Evolutionary conservation across 2,113 vertebrate species (phyloP), one percentile per base, ranked within the genome.

Genomic region (Python bivittatus): DNA sequence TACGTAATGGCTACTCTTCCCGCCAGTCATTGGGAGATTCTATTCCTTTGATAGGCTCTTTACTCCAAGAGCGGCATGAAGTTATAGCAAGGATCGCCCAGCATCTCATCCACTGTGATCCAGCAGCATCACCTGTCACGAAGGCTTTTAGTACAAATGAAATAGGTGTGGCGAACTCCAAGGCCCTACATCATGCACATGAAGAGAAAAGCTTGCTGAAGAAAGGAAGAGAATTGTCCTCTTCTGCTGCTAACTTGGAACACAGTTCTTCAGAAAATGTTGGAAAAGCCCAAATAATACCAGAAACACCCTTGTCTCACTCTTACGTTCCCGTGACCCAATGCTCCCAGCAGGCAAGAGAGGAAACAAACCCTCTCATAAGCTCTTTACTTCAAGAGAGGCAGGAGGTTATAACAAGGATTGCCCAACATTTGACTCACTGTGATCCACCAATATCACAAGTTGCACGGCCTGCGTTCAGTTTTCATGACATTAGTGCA

Each of bases 81-180:
- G 99, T 99, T 91, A 99, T 99, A 5, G 99, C 99, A 87, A 98
- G 99, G 95, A 99, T 99, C 79, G 99, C 99, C 93, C 99, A 99
- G 96, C 98, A 99, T 95, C 97, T 99, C 95, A 99, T 99, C 96
- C 98, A 99, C 96, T 99, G 99, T 95, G 99, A 99, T 96, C 98
- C 98, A 79, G 98, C 98, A 1, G 97, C 98, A 86, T 98, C 99
- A 1, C 98, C 97, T 17, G 97, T 98, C 88, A 97, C 98, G 72
- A 97, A 96, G 90, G 97, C 98, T 0, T 99, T 98, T 91, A 95
- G 90, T 72, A 42, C 96, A 3, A 98, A 95, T 92, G 98, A 98
- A 61, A 95, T 96, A 48, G 92, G 92, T 92, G 91, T 97, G 0
- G 25, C 96, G 58, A 90, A 96, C 91, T 97, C 98, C 4, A 99